Conservation (phyloP, 2,113 vertebrate genomes). For the Carassius auratus region DNA sequence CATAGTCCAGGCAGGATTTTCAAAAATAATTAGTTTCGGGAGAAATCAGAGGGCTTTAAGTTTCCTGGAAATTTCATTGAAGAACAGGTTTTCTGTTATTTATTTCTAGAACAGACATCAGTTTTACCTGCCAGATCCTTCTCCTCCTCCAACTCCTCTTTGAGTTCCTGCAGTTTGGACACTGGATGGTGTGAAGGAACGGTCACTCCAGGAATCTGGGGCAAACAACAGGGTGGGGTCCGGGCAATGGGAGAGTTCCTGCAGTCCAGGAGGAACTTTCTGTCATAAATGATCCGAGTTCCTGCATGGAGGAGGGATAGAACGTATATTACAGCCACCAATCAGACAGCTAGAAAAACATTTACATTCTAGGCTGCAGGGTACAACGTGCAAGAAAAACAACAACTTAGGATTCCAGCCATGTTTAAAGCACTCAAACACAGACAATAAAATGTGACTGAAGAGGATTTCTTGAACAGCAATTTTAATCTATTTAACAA, state of each 20-base stretch:
- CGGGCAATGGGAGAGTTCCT: conserved; percentile 87
- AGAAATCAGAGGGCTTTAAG: background rate
- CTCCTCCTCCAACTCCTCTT: conserved; percentile 83
- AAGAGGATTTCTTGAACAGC: background rate
- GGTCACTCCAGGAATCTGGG: conserved; percentile 90
- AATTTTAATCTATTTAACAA: background rate
- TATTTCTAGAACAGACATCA: background rate
- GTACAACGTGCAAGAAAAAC: background rate
- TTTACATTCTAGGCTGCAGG: conserved; percentile 8
- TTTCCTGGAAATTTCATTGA: background rate
- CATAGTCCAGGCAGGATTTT: background rate
- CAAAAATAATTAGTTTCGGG: background rate
- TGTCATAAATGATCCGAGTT: conserved; percentile 91
- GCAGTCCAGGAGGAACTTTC: conserved; percentile 92
- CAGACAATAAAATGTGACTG: background rate
- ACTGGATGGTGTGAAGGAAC: conserved; percentile 79
- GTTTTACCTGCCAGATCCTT: conserved; percentile 85
- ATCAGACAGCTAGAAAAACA: background rate
- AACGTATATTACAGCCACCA: background rate
- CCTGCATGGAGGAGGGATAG: conserved; percentile 65
- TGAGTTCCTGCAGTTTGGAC: conserved; percentile 83
- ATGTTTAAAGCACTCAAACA: background rate
- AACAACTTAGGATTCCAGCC: background rate
- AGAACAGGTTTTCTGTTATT: background rate
- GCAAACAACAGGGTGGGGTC: conserved; percentile 89